Evolutionary conservation across 1,140 invertebrate genomes (phyloP), one percentile per base, ranked within the genome.

Genomic region (Papilio polytes): DNA sequence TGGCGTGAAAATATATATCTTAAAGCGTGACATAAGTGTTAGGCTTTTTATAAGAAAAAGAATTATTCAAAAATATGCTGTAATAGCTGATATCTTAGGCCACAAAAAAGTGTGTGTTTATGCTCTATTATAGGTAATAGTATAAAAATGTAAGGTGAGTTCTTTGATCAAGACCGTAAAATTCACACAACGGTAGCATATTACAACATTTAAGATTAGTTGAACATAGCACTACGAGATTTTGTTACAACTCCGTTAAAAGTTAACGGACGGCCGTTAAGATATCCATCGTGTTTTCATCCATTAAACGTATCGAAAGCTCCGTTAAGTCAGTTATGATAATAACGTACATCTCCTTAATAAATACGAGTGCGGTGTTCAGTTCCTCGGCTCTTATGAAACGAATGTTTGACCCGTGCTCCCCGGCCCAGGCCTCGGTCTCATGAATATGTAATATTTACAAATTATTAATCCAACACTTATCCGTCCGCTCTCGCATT

Each of bases 401-500:
- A 89, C 86, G 89, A 88, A 90, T 88, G 86, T 88, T 89, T 92
- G 90, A 91, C 91, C 89, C 89, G 87, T 90, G 89, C 88, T 87
- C 86, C 82, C 85, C 80, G 56, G 74, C 26, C 53, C 15, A 2
- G 13, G 15, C 15, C 36, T 8, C 36, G 13, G 46, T 15, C 90
- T 94, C 90, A 93, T 94, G 91, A 93, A 94, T 93, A 94, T 93
- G 90, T 92, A 93, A 93, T 93, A 93, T 93, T 94, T 90, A 93
- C 91, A 94, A 93, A 93, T 93, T 94, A 93, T 93, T 92, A 92
- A 91, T 93, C 90, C 90, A 90, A 92, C 90, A 89, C 87, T 89
- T 88, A 90, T 92, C 87, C 86, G 63, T 84, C 80, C 85, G 81
- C 72, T 72, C 82, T 83, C 77, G 87, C 89, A 92, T 91, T 90